These are phyloP conservation scores for Pseudorasbora parva DNA, from an alignment of 2,113 vertebrate species.

Conservation along the genomic window DNA sequence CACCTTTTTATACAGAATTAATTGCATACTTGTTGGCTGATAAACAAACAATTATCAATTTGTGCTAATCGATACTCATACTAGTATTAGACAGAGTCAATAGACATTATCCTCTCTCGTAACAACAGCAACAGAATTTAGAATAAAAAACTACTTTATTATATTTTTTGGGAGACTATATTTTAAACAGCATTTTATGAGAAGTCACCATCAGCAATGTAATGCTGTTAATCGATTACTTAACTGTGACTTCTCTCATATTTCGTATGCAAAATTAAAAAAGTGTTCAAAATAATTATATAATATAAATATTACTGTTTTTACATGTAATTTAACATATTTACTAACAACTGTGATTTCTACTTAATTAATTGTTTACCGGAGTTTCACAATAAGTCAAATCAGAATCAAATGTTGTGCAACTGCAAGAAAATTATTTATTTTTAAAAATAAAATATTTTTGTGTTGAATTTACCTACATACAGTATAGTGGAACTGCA, in stretches of 20 bases:
- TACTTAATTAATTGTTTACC: too few relatives aligned
- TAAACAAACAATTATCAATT: constrained; percentile 34
- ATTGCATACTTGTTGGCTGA: not conserved
- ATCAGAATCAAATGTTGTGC: too few relatives aligned
- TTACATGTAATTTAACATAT: too few relatives aligned
- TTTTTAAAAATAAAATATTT: too few relatives aligned
- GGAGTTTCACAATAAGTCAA: too few relatives aligned
- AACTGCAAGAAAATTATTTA: too few relatives aligned
- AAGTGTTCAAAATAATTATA: not conserved
- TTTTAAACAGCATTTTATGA: too few relatives aligned
- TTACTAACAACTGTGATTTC: too few relatives aligned
- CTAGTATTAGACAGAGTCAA: constrained; percentile 27
- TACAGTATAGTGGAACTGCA: not conserved
- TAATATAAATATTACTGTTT: not conserved
- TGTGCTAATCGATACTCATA: constrained; percentile 33
- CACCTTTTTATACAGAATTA: not conserved
- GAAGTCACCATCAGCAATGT: too few relatives aligned
- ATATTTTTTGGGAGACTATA: too few relatives aligned
- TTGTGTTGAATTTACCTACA: not conserved
- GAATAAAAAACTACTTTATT: not conserved
- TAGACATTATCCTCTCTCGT: not conserved
- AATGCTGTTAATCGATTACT: too few relatives aligned
- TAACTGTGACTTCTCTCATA: too few relatives aligned
- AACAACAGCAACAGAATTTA: not conserved
- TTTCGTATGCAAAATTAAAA: not conserved